phyloP scores from a whole-genome alignment of 2,888 invertebrate genomes.

The Rapana venosa region DNA sequence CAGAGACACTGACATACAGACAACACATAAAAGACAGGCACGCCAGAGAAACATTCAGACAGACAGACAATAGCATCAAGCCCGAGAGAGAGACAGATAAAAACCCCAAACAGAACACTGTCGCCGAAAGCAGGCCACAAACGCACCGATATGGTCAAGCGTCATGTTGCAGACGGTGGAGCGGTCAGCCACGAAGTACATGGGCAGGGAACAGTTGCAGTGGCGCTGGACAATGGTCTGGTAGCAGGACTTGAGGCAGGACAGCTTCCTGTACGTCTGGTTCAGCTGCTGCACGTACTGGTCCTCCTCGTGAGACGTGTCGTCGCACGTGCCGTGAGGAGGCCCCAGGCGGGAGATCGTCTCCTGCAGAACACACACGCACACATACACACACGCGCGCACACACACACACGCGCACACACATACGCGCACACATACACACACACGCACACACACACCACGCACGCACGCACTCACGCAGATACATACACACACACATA shows the following conservation, averaged over 20 bases:
- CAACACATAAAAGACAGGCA: not conserved
- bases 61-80: no score
- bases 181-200: slow-evolving; percentile 56
- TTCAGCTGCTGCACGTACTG: slow-evolving; percentile 55
- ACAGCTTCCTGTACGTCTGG: slow-evolving; percentile 70
- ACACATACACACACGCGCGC: not conserved
- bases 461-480: not conserved
- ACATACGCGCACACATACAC: no score
- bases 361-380: slow-evolving; percentile 51
- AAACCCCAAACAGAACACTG: no score
- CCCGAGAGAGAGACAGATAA: no score
- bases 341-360: slow-evolving; percentile 67
- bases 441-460: not conserved
- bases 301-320: slow-evolving; percentile 52
- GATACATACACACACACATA: no score
- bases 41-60: not conserved
- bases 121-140: no score
- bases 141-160: slow-evolving; percentile 46
- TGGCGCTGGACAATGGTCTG: slow-evolving; percentile 68
- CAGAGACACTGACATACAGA: not conserved
- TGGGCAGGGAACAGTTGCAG: slow-evolving; percentile 72
- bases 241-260: slow-evolving; percentile 77
- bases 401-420: no score
- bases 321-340: slow-evolving; percentile 76
- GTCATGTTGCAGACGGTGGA: slow-evolving; percentile 55